Evolutionary conservation across 2,797 vertebrate species (phyloP).

Genomic region (Anguilla marmorata): DNA sequence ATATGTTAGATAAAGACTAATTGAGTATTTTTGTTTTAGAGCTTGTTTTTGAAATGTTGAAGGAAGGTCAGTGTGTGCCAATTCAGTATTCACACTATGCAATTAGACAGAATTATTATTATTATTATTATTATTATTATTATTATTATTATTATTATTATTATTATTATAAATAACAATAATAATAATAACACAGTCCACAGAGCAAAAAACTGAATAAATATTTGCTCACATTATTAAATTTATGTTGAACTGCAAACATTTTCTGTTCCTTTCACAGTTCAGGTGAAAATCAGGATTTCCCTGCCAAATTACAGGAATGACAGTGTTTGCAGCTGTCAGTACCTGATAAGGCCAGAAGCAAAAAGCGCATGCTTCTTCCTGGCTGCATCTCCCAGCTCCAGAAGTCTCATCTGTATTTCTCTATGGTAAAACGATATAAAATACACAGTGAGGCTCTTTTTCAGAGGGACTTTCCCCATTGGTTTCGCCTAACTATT

Average conservation of each 20-base stretch:
- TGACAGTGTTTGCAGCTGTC: slow-evolving; percentile 41
- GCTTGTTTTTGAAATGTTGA: no score
- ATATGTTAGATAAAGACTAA: no score
- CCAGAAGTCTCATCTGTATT: slow-evolving; percentile 36
- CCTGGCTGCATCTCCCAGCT: slow-evolving; percentile 38
- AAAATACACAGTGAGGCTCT: neutral
- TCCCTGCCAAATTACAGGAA: slow-evolving; percentile 25
- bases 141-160: no score
- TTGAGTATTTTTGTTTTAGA: no score
- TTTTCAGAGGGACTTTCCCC: neutral
- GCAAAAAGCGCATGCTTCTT: slow-evolving; percentile 36
- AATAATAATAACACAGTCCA: neutral
- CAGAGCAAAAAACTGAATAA: neutral
- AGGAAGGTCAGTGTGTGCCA: no score
- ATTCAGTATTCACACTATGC: no score
- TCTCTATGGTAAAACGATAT: slow-evolving; percentile 33
- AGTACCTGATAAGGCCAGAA: slow-evolving; percentile 47
- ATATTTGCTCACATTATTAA: neutral
- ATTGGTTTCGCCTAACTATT: neutral
- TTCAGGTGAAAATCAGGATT: slow-evolving; percentile 41
- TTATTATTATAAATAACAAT: no score
- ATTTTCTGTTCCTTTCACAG: slow-evolving; percentile 16
- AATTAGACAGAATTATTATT: no score
- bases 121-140: no score
- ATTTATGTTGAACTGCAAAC: neutral